Evolutionary conservation across 2,113 vertebrate species (phyloP).

Genomic region (Piaya cayana): DNA sequence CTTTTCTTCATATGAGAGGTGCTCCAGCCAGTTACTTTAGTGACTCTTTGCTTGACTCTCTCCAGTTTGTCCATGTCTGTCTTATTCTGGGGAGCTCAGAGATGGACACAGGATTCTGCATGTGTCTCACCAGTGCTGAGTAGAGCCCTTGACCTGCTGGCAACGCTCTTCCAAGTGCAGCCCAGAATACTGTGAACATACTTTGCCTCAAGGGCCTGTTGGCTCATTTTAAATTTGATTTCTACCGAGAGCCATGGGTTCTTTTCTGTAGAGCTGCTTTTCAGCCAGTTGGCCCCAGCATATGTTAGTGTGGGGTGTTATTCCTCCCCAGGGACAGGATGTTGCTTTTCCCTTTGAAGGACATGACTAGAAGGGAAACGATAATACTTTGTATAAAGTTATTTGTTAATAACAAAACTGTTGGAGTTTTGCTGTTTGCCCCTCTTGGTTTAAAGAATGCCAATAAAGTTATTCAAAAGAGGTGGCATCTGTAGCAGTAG

Average conservation of each 20-base stretch:
- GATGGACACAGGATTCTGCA: background rate
- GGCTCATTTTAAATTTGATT: background rate
- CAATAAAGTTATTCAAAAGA: background rate
- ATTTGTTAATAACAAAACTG: background rate
- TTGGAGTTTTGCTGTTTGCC: background rate
- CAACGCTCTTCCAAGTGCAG: background rate
- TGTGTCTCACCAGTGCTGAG: background rate
- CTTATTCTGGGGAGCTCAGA: background rate
- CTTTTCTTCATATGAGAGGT: background rate
- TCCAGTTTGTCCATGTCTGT: background rate
- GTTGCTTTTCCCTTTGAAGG: background rate
- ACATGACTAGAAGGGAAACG: rapidly evolving
- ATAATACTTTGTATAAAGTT: background rate
- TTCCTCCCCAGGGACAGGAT: background rate
- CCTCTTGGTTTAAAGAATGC: background rate
- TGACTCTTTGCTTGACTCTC: background rate
- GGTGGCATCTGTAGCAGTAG: background rate
- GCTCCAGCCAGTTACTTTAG: background rate
- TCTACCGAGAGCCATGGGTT: background rate
- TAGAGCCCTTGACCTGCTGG: background rate
- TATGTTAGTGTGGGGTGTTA: background rate
- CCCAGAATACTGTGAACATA: background rate
- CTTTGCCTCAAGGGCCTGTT: background rate
- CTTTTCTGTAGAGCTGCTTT: background rate
- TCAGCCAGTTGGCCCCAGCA: background rate